Evolutionary conservation across 2,888 invertebrate species (phyloP), one percentile per base, ranked within the genome.

Genomic region (Athalia cordata): DNA sequence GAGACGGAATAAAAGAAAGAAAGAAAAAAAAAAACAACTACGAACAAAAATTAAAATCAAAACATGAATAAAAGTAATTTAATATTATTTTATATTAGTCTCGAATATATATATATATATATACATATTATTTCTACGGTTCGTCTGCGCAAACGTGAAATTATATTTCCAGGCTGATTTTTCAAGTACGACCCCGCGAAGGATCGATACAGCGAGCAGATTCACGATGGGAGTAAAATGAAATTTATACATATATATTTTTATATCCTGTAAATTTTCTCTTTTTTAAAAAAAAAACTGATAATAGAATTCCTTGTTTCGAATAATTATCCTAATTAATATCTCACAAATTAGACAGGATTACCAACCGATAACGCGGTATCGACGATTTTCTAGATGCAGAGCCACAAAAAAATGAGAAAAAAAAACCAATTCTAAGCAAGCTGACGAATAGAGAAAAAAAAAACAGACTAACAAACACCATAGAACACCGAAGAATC

Each of bases 111-210:
- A 55, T 55, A 55, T 55, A 55, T 0, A 55, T 55, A 55, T 55
- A 55, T 7, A 55, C 0, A 55, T 7, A 55, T 45, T 72, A 72
- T 59, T 47, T 72, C 45, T 72, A 55, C 50, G 49, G 75, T 64
- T 50, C 75, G 62, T 61, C 47, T 75, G 75, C 75, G 75, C 75
- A 75, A 75, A 75, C 75, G 75, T 75, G 75, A 62, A 75, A 75
- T 75, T 75, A 75, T 75, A 75, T 75, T 75, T 75, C 75, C 75
- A 75, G 62, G 75, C 75, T 75, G 75, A 75, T 75, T 75, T 75
- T 75, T 75, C 75, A 75, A 75, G 75, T 75, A 75, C 75, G 29
- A 13, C 55, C 66, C 29, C n/a, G 75, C 75, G 7, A 75, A 62
- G 62, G 75, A 75, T 75, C 75, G 75, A 75, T 75, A 75, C 75